Base-by-base conservation (phyloP, 2,797 vertebrate species). In the Parambassis ranga region DNA sequence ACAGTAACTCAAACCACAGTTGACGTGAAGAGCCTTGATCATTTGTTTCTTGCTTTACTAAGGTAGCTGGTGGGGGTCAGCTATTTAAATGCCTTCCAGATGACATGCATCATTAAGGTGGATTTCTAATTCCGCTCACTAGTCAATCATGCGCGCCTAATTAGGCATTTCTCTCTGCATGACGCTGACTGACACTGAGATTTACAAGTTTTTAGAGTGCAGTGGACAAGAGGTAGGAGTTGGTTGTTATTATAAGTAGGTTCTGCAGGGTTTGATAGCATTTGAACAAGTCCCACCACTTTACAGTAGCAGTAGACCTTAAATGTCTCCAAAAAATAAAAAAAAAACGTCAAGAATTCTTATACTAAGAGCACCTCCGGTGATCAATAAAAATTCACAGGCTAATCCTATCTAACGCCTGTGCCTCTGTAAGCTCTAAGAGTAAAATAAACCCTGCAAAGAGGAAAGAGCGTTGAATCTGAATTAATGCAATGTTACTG, bases 81-180 rank as follows among this genome's bases (percentile, higher is more conserved):
- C 36, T 15, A 74, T 81, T 71, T 44, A 74, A 78, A 73, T 65
- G 57, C 62, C 58, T 51, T 72, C 62, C 53, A 73, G 67, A 73
- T 76, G 74, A 77, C 78, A 71, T 67, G 65, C 61, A 74, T 84
- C 80, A 83, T 91, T 84, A 88, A 75, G 58, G 59, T 79, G 71
- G 56, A 80, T 81, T 87, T 85, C 81, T 81, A 76, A 23, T 64
- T 68, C 46, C 80, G 74, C 68, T 85, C 82, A 63, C 77, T 57
- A 83, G 84, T 85, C 85, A 89, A 77, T 86, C 87, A 92, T 63
- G 70, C 71, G 85, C 58, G 57, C 36, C 76, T 88, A 92, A 94
- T 88, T 85, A 87, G 72, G 72, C 71, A 77, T 78, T 91, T 68
- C 24, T 79, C 80, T 87, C 77, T 85, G 79, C 47, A 62, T 71